phyloP scores from a whole-genome alignment of 2,797 vertebrate species.

The Rhadinocentrus ornatus region DNA sequence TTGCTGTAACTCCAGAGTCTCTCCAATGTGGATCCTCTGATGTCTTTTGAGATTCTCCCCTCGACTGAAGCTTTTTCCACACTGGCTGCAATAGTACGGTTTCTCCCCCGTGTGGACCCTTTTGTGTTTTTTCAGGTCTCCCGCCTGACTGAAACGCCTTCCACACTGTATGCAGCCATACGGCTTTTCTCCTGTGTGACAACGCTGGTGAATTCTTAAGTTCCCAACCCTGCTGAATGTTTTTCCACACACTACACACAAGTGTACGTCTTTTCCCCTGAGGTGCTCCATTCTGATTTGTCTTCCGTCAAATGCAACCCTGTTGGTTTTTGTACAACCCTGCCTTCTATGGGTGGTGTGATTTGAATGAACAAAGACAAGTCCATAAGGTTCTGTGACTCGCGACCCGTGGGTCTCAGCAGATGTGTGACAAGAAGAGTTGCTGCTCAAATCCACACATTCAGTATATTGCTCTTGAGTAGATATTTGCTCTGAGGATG shows the following conservation, averaged over 20 bases:
- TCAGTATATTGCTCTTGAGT: constrained; percentile 28
- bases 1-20: constrained; percentile 69
- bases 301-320: constrained; percentile 33
- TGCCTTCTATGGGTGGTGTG: constrained; percentile 40
- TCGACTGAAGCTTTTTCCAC: constrained; percentile 81
- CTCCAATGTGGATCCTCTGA: constrained; percentile 77
- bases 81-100: constrained; percentile 77
- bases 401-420: constrained; percentile 18
- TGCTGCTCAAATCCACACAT: constrained; percentile 65
- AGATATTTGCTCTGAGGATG: constrained; percentile 18
- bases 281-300: constrained; percentile 50
- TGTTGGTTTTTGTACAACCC: constrained; percentile 43
- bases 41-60: constrained; percentile 80
- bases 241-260: constrained; percentile 74
- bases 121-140: constrained; percentile 81
- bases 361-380: constrained; percentile 48
- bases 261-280: constrained; percentile 49
- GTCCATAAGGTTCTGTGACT: constrained; percentile 36
- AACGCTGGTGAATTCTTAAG: constrained; percentile 77
- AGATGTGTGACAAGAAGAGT: constrained; percentile 40
- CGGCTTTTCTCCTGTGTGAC: constrained; percentile 78
- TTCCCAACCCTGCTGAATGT: constrained; percentile 71
- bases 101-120: constrained; percentile 80
- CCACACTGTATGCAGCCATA: constrained; percentile 78
- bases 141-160: constrained; percentile 73